These are phyloP conservation scores for Epinephelus lanceolatus DNA, from an alignment of 2,113 vertebrate genomes.

Conservation along the genomic window DNA sequence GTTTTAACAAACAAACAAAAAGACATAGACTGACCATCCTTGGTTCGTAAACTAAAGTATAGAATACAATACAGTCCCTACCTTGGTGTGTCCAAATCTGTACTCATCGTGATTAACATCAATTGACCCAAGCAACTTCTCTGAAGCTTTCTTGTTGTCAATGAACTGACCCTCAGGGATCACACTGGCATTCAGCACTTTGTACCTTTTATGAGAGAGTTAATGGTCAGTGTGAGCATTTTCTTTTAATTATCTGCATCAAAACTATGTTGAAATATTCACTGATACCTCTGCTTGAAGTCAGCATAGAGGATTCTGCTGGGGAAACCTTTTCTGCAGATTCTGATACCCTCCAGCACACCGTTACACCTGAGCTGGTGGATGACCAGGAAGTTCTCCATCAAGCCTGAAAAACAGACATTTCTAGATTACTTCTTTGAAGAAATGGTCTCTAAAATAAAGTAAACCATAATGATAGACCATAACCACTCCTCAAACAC, in stretches of 20 bases:
- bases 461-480: not conserved
- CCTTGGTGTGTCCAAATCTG: slow-evolving; percentile 66
- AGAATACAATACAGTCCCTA: not conserved
- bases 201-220: slow-evolving; percentile 54
- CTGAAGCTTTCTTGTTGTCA: slow-evolving; percentile 66
- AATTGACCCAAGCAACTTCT: slow-evolving; percentile 71
- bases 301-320: slow-evolving; percentile 66
- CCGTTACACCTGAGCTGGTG: slow-evolving; percentile 78
- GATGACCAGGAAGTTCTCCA: slow-evolving; percentile 78
- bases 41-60: too few species aligned
- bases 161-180: slow-evolving; percentile 64
- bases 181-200: slow-evolving; percentile 75
- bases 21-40: too few species aligned
- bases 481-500: not conserved
- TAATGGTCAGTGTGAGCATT: not conserved
- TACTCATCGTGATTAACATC: slow-evolving; percentile 68
- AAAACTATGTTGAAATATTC: fast-evolving
- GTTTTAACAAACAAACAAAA: too few species aligned
- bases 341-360: slow-evolving; percentile 76
- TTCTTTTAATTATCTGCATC: not conserved
- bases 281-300: slow-evolving; percentile 70
- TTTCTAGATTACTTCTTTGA: not conserved
- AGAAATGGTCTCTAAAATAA: not conserved
- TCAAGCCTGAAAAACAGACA: slow-evolving; percentile 48
- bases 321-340: slow-evolving; percentile 73